Conservation (phyloP, 2,888 invertebrate species). For the Shargacucullia verbasci region DNA sequence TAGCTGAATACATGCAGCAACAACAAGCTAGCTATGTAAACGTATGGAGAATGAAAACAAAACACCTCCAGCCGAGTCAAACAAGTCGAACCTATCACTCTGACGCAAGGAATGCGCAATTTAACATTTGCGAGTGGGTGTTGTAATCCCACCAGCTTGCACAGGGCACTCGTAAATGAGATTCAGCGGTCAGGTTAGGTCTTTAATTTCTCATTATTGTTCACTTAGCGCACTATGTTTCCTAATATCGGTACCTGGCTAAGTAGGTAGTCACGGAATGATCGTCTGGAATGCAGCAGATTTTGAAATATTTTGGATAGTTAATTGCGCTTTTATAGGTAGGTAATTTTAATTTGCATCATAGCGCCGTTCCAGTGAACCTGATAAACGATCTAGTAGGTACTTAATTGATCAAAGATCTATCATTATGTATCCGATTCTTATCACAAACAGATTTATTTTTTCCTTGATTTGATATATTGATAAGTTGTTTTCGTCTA, state of each 20-base stretch:
- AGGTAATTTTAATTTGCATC: too few species aligned
- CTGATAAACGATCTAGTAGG: too few species aligned
- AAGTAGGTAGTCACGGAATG: conserved; percentile 19
- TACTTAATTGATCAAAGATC: too few species aligned
- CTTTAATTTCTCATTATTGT: conserved; percentile 37
- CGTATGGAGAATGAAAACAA: conserved; percentile 39
- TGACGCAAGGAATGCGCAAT: conserved; percentile 65
- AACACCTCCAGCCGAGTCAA: conserved; percentile 40
- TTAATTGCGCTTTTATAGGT: neutral
- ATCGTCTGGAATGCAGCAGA: conserved; percentile 27
- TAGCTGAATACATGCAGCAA: conserved; percentile 24
- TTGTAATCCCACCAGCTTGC: conserved; percentile 40
- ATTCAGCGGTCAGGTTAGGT: conserved; percentile 43
- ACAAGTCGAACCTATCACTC: conserved; percentile 47
- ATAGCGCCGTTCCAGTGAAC: too few species aligned
- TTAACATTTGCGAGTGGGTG: conserved; percentile 61
- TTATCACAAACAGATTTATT: too few species aligned
- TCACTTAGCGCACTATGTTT: conserved; percentile 19
- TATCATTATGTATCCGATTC: too few species aligned
- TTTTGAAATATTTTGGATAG: conserved; percentile 13
- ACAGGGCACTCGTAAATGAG: conserved; percentile 40
- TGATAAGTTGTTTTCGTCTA: too few species aligned
- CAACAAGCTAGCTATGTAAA: conserved; percentile 35
- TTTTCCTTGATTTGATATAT: too few species aligned
- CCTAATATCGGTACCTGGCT: too few species aligned